phyloP scores from a whole-genome alignment of 2,113 vertebrate species.

The Thalassarche chlororhynchos region DNA sequence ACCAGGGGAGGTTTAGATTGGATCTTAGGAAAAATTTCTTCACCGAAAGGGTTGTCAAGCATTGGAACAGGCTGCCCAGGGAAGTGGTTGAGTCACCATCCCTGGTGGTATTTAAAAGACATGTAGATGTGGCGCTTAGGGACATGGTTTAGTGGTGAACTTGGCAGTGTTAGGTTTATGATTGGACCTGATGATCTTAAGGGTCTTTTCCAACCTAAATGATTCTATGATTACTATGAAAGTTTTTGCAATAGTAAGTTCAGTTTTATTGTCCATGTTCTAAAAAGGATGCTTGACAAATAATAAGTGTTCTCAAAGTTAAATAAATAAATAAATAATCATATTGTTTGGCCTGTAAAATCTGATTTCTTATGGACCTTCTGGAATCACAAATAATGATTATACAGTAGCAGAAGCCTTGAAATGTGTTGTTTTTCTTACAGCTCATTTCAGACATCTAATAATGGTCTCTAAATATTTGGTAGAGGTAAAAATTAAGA shows the following conservation, averaged over 20 bases:
- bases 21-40: neutral
- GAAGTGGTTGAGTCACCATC: neutral
- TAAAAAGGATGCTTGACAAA: neutral
- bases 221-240: neutral
- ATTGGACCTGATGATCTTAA: neutral
- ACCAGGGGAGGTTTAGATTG: accelerated
- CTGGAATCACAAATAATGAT: neutral
- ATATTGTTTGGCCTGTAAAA: neutral
- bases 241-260: neutral
- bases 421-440: neutral
- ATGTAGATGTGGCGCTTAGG: accelerated
- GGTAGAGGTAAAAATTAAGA: neutral
- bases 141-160: neutral
- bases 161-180: neutral
- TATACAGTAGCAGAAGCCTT: neutral
- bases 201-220: neutral
- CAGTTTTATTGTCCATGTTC: neutral
- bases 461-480: neutral
- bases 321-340: neutral
- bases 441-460: neutral
- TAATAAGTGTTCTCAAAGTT: neutral
- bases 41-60: accelerated
- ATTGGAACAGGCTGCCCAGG: neutral
- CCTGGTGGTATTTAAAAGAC: accelerated
- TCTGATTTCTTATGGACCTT: neutral